Base-by-base conservation (phyloP, 1,140 invertebrate species). In the Tetramorium parvispinum region DNA sequence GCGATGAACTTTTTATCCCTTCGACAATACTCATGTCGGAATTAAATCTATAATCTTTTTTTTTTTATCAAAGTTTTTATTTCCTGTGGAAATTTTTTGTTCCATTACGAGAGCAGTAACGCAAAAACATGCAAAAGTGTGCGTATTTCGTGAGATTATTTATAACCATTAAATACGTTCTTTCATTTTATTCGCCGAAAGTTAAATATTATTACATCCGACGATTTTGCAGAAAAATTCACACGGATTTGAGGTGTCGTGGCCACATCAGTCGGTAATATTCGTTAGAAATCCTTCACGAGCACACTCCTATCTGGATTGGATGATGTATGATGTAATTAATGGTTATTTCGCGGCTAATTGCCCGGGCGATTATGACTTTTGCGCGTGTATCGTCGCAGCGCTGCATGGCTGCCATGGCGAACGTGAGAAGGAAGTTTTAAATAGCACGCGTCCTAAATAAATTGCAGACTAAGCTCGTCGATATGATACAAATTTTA, bases 281-380 rank as follows among this genome's bases (percentile, higher is more conserved):
- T 75, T 83, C 68, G 53, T 75, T 75, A 46, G 68, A 75, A 83
- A 46, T 83, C 53, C 79, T 77, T 85, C 73, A 65, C 46, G 32
- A 55, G 16, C 76, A 59, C 73, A 27, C 73, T 32, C 6, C 51
- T 76, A 85, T 86, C 76, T 78, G 40, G 16, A 79, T 65, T 40
- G 49, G 46, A 63, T 83, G 68, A 83, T 73, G 53, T 83, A 83
- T 75, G 53, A 75, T 70, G 68, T 75, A 83, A 83, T 83, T 83
- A 83, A 75, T 59, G 68, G 79, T 83, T 83, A 76, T 86, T 55
- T 43, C 43, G 51, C 83, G 87, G n/a, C 51, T 87, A 70, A 85
- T 86, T 86, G 75, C 57, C 27, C 57, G 57, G 10, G 57, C 78
- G 85, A 88, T 88, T 88, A 88, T 75, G 76, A 63, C 73, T 78